Evolutionary conservation across 2,888 invertebrate species (phyloP).

Genomic region (Polyploca ridens): DNA sequence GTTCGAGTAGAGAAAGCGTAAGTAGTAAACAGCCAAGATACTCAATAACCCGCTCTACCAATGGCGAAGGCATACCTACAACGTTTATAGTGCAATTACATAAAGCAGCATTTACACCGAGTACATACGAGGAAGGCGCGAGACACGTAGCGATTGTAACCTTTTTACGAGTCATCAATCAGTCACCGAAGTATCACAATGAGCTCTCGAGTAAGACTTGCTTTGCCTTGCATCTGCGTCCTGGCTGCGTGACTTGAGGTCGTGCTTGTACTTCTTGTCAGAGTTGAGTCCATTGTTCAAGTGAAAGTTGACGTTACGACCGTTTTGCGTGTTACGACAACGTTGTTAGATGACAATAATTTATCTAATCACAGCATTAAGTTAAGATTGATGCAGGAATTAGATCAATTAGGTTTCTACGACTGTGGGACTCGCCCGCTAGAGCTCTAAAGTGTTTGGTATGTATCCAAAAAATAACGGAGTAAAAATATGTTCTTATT

Average conservation of each 20-base stretch:
- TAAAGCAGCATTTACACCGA: constrained; percentile 9
- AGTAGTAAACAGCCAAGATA: background rate
- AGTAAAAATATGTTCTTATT: background rate
- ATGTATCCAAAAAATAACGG: background rate
- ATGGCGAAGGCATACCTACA: background rate
- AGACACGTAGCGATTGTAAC: constrained; percentile 36
- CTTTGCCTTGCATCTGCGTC: constrained; percentile 36
- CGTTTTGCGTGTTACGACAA: constrained; percentile 74
- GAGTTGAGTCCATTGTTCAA: constrained; percentile 62
- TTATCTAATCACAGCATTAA: constrained; percentile 13
- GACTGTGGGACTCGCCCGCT: background rate
- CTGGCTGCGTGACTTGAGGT: constrained; percentile 70
- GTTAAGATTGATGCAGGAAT: constrained; percentile 17
- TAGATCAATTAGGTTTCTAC: background rate
- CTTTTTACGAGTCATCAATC: constrained; percentile 60
- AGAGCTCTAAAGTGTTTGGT: background rate
- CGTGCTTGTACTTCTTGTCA: constrained; percentile 53
- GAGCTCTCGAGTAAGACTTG: constrained; percentile 33
- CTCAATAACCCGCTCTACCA: constrained; percentile 3
- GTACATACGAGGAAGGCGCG: constrained; percentile 8
- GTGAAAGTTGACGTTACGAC: constrained; percentile 77
- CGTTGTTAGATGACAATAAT: constrained; percentile 9
- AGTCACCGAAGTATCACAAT: constrained; percentile 39
- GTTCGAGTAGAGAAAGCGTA: constrained; percentile 6
- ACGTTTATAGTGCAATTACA: constrained; percentile 18